Conservation (phyloP, 2,888 invertebrate genomes). For the Thelaira solivaga region DNA sequence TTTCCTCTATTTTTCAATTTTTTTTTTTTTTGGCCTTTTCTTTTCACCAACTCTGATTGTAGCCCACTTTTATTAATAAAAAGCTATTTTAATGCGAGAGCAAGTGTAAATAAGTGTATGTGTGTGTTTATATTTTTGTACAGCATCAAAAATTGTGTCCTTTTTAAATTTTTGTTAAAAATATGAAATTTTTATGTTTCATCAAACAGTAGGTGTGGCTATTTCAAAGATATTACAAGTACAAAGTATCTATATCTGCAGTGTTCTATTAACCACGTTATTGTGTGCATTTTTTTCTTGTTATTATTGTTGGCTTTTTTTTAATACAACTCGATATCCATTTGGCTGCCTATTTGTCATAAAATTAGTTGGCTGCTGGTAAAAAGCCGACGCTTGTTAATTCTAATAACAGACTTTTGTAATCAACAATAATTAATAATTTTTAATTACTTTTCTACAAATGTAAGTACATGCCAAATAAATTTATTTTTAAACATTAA, state of each 20-base stretch:
- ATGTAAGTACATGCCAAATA: constrained; percentile 19
- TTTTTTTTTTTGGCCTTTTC: background rate
- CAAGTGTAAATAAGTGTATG: background rate
- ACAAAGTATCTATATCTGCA: constrained; percentile 19
- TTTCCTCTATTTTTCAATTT: background rate
- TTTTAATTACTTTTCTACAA: background rate
- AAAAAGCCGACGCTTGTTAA: constrained; percentile 39
- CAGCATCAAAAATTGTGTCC: constrained; percentile 50
- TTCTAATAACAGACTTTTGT: background rate
- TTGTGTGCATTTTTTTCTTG: constrained; percentile 11
- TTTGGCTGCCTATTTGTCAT: constrained; percentile 14
- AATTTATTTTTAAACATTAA: background rate
- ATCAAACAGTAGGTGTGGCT: constrained; percentile 61
- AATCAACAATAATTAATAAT: background rate
- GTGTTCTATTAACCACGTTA: constrained; percentile 44
- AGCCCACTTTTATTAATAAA: constrained; percentile 38
- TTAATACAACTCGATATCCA: too few species aligned
- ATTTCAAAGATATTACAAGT: constrained; percentile 59
- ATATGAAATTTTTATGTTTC: constrained; percentile 59
- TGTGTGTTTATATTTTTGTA: background rate
- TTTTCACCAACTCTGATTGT: background rate
- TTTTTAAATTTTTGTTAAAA: constrained; percentile 59
- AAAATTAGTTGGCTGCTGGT: constrained; percentile 28
- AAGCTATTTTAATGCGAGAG: background rate
- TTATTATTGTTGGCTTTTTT: constrained; percentile 12